Evolutionary conservation across 2,113 vertebrate genomes (phyloP).

Genomic region (Pogonocichla stellata): DNA sequence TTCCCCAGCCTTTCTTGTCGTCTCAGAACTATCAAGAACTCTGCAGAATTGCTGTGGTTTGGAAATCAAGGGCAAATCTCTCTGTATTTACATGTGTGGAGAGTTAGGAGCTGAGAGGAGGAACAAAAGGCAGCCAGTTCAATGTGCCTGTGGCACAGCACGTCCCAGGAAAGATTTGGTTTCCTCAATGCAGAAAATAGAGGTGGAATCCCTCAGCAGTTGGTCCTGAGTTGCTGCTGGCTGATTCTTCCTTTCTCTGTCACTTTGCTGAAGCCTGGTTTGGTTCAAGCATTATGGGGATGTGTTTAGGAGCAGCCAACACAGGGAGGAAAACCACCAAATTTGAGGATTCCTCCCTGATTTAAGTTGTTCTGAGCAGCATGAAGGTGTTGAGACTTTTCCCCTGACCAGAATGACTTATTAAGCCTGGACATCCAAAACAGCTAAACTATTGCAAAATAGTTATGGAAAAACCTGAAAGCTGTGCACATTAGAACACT

Average conservation of each 20-base stretch:
- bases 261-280: neutral
- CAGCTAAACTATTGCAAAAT: neutral
- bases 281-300: neutral
- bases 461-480: neutral
- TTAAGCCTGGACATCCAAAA: neutral
- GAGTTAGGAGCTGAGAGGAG: neutral
- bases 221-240: neutral
- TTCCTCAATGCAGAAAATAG: neutral
- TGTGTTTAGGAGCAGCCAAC: neutral
- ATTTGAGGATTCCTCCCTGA: neutral
- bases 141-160: neutral
- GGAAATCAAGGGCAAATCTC: neutral
- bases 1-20: neutral
- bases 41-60: neutral
- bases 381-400: neutral
- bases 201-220: neutral
- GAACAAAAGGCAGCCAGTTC: neutral
- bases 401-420: neutral
- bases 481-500: neutral
- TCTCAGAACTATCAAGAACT: neutral
- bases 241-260: neutral
- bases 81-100: neutral
- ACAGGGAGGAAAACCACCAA: neutral
- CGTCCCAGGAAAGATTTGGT: neutral
- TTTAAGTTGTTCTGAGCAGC: neutral